Percentiles rank a stretch among this genome's conserved stretches.
Conservation (phyloP, 2,113 vertebrate species). For the Felis catus region DNA sequence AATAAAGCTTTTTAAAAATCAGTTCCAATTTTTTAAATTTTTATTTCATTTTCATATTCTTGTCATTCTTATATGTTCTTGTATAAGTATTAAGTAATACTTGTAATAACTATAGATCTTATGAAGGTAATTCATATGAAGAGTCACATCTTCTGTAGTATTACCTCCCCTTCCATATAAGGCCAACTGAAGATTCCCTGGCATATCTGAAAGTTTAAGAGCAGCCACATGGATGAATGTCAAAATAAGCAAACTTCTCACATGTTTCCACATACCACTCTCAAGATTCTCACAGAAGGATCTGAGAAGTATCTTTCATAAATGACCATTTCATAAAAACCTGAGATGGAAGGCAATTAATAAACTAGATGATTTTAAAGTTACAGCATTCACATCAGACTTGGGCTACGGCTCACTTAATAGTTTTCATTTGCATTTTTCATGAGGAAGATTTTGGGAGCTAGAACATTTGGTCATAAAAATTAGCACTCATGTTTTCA, state of each 20-base stretch:
- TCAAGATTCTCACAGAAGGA: not conserved
- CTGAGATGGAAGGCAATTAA: not conserved
- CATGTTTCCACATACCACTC: not conserved
- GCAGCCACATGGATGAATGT: not conserved
- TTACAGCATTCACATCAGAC: not conserved
- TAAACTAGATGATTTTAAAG: not conserved
- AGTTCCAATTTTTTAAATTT: not conserved
- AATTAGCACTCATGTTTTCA: not conserved
- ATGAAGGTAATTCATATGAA: not conserved
- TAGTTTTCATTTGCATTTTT: not conserved
- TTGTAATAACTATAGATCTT: not conserved
- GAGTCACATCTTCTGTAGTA: not conserved
- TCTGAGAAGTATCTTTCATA: not conserved
- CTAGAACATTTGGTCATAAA: not conserved
- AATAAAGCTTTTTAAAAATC: not conserved
- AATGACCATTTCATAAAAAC: not conserved
- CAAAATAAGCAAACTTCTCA: not conserved
- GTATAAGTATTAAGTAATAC: not conserved
- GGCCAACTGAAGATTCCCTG: not conserved
- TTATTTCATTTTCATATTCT: not conserved
- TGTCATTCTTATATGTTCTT: not conserved
- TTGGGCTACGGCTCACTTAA: not conserved
- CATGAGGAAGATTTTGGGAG: not conserved
- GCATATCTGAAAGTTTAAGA: not conserved
- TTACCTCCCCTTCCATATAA: not conserved